A percentile compares a stretch with the other conserved stretches of the same genome.
Conservation (phyloP, 2,113 vertebrate species). For the Raja brachyura region DNA sequence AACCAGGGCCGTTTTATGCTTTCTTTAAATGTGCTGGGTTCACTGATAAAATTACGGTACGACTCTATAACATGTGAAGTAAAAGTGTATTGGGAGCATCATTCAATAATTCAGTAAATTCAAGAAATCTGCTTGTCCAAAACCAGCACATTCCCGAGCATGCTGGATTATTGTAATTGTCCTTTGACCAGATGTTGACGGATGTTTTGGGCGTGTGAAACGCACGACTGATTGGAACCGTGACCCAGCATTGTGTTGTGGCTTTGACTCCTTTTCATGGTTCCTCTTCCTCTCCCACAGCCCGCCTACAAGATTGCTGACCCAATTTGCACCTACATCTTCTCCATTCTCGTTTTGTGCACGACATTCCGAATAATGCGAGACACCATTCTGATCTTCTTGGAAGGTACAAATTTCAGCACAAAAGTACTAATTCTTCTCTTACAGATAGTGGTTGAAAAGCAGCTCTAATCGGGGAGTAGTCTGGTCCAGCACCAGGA, state of each 20-base stretch:
- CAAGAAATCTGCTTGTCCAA: too few species aligned
- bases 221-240: too few species aligned
- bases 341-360: slow-evolving; percentile 85
- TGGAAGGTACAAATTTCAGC: slow-evolving; percentile 72
- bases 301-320: slow-evolving; percentile 92
- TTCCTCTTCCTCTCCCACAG: slow-evolving; percentile 57
- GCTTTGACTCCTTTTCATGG: background rate
- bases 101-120: too few species aligned
- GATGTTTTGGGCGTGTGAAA: too few species aligned
- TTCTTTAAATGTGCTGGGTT: too few species aligned
- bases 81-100: too few species aligned
- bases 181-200: background rate
- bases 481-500: too few species aligned
- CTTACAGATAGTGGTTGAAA: background rate
- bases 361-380: slow-evolving; percentile 86
- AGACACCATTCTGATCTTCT: slow-evolving; percentile 81
- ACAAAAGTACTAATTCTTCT: background rate
- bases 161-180: background rate
- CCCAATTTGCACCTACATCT: slow-evolving; percentile 92
- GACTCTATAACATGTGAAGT: too few species aligned
- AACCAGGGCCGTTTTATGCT: too few species aligned
- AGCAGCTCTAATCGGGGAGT: background rate
- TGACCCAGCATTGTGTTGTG: background rate
- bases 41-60: too few species aligned
- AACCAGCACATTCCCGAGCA: too few species aligned